Conservation (phyloP, 2,113 vertebrate genomes). For the Fregata magnificens region DNA sequence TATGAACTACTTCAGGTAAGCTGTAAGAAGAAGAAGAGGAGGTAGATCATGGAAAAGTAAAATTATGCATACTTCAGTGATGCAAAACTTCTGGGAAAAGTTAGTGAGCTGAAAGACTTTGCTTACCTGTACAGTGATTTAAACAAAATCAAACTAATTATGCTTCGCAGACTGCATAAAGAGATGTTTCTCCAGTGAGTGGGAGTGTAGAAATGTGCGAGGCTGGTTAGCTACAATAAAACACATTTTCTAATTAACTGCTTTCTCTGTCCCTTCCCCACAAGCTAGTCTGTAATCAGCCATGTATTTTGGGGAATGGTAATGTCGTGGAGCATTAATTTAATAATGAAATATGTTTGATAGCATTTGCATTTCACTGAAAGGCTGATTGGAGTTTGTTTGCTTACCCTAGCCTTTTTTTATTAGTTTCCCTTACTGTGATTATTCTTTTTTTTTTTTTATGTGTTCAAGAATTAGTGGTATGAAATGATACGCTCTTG, state of each 20-base stretch:
- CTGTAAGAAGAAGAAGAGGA: background rate
- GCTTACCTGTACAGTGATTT: background rate
- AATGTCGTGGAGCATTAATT: background rate
- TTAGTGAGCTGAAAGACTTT: background rate
- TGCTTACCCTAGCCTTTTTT: background rate
- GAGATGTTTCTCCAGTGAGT: background rate
- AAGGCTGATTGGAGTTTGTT: background rate
- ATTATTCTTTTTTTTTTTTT: background rate
- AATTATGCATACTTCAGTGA: background rate
- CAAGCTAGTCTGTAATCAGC: background rate
- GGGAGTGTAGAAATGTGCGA: background rate
- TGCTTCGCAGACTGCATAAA: background rate
- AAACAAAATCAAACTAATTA: conserved; percentile 24
- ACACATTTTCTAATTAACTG: background rate
- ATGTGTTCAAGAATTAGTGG: background rate
- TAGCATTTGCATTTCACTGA: background rate
- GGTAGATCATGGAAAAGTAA: background rate
- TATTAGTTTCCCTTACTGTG: background rate
- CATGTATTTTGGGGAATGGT: background rate
- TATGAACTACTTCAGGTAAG: background rate
- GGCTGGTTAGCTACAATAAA: background rate
- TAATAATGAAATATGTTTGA: background rate
- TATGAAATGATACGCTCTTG: background rate
- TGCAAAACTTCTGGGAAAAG: conserved; percentile 26
- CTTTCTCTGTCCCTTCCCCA: background rate